Evolutionary conservation across 2,797 vertebrate species (phyloP).

Genomic region (Tenualosa thibaudeaui): DNA sequence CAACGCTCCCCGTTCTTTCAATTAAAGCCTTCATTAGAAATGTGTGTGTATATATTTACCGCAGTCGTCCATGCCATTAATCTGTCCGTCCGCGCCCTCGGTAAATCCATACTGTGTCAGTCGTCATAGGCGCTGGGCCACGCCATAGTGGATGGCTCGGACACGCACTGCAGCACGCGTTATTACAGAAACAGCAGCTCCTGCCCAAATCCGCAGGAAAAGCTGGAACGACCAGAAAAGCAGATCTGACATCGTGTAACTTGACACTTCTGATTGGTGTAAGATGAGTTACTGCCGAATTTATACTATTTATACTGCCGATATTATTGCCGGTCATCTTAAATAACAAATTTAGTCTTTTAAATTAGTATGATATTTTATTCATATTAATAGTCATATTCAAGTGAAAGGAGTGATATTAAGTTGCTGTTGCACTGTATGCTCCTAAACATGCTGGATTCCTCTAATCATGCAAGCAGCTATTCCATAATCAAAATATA

Average conservation of each 20-base stretch:
- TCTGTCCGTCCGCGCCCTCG: conserved; percentile 13
- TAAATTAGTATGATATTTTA: too few species aligned
- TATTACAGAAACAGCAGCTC: not conserved
- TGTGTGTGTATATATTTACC: conserved; percentile 55
- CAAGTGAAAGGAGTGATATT: not conserved
- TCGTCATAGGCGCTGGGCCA: not conserved
- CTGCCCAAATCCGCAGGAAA: not conserved
- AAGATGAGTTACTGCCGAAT: not conserved
- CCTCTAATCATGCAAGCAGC: not conserved
- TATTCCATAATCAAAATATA: not conserved
- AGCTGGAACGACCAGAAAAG: not conserved
- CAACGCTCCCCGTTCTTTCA: conserved; percentile 67
- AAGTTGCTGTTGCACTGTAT: not conserved
- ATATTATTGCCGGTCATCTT: too few species aligned
- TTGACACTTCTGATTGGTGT: not conserved
- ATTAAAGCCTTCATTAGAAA: conserved; percentile 70
- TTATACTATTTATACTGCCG: too few species aligned
- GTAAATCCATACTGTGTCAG: conserved; percentile 18
- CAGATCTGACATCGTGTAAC: not conserved
- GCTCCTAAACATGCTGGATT: not conserved
- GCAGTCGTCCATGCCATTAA: conserved; percentile 19
- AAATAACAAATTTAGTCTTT: too few species aligned
- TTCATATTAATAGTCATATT: too few species aligned
- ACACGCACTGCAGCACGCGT: not conserved
- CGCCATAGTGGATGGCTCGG: not conserved